phyloP scores from a whole-genome alignment of 2,888 invertebrate species.

The Acronicta alni region DNA sequence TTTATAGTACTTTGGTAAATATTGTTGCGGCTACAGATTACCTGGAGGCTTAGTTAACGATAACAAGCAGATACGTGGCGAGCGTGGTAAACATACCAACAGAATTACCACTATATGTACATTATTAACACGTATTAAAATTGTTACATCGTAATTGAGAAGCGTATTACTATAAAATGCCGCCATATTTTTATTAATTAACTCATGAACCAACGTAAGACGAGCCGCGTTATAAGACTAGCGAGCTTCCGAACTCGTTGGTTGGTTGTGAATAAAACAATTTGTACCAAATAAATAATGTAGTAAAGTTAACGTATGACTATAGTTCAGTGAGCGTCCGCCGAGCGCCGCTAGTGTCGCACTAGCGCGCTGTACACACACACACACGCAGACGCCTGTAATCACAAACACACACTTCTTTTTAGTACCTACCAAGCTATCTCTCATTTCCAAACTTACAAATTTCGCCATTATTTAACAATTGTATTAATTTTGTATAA shows the following conservation, averaged over 20 bases:
- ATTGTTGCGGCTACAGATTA: conserved; percentile 24
- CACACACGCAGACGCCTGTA: conserved; percentile 20
- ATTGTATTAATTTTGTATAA: no score
- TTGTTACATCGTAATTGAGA: conserved; percentile 15
- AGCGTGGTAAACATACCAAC: conserved; percentile 16
- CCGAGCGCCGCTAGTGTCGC: neutral
- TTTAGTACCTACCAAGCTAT: no score
- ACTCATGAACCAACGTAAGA: conserved; percentile 20
- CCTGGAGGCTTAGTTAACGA: conserved; percentile 15
- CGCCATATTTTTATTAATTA: conserved; percentile 50
- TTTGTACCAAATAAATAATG: conserved; percentile 53
- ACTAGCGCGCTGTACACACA: conserved; percentile 41
- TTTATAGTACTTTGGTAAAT: conserved; percentile 51
- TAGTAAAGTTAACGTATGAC: conserved; percentile 43
- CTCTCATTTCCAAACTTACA: no score
- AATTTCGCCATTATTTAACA: no score
- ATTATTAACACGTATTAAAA: conserved; percentile 29
- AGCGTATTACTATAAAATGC: conserved; percentile 54
- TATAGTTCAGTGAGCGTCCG: conserved; percentile 8
- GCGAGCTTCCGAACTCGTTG: conserved; percentile 29
- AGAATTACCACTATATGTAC: conserved; percentile 31
- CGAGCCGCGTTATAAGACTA: conserved; percentile 4
- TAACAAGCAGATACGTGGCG: conserved; percentile 26
- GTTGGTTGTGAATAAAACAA: conserved; percentile 19
- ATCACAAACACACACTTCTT: no score